Conservation (phyloP, 2,113 vertebrate genomes). For the Azemiops feae region DNA sequence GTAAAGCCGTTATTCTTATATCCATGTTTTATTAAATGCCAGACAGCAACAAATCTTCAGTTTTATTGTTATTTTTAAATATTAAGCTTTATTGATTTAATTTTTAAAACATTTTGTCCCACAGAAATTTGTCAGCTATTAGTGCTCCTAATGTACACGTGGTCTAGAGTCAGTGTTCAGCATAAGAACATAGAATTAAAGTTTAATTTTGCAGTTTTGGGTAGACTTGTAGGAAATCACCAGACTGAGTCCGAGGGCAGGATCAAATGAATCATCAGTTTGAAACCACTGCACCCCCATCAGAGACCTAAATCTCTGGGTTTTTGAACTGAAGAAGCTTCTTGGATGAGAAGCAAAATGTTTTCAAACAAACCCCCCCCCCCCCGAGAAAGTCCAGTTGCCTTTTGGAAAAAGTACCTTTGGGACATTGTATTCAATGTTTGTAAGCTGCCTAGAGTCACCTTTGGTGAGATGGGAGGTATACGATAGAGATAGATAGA, state of each 20-base stretch:
- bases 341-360: not conserved
- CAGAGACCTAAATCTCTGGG: not conserved
- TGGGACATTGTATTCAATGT: not conserved
- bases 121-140: constrained; percentile 68
- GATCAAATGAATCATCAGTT: not conserved
- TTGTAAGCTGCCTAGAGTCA: not conserved
- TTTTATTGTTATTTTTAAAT: constrained; percentile 50
- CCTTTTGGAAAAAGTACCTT: not conserved
- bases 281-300: not conserved
- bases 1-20: constrained; percentile 55
- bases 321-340: not conserved
- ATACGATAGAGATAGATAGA: not conserved
- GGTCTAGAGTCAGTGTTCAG: constrained; percentile 51
- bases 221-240: not conserved
- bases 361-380: not conserved
- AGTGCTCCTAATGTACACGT: constrained; percentile 54
- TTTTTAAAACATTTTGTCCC: constrained; percentile 70
- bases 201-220: constrained; percentile 45
- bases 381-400: not conserved
- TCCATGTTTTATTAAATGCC: constrained; percentile 64
- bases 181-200: constrained; percentile 60
- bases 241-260: not conserved
- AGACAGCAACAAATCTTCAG: constrained; percentile 45
- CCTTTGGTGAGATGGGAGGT: not conserved
- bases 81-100: constrained; percentile 71